Conservation (phyloP, 1,140 invertebrate species). For the Bombyx mori region ASM3026992v2 NC_085129.1:9194001-9194500, state of each 20-base stretch:
- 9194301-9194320: conserved; percentile 96
- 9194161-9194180: conserved; percentile 63
- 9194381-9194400: conserved; percentile 90
- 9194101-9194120: too few species aligned
- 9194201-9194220: conserved; percentile 93
- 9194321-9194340: conserved; percentile 80
- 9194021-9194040: too few species aligned
- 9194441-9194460: not conserved
- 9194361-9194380: conserved; percentile 97
- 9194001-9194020: too few species aligned
- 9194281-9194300: conserved; percentile 91
- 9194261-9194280: conserved; percentile 92
- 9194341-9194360: conserved; percentile 74
- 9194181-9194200: conserved; percentile 71
- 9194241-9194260: conserved; percentile 94
- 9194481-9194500: too few species aligned
- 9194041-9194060: too few species aligned
- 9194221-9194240: conserved; percentile 98
- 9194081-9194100: too few species aligned
- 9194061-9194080: too few species aligned
- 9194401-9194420: conserved; percentile 44
- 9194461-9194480: too few species aligned
- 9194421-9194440: conserved; percentile 30
- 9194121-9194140: too few species aligned
- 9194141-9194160: conserved; percentile 3